These are phyloP conservation scores for Drosophila ambigua DNA, from an alignment of 1,140 invertebrate species.

Conservation along the genomic window DNA sequence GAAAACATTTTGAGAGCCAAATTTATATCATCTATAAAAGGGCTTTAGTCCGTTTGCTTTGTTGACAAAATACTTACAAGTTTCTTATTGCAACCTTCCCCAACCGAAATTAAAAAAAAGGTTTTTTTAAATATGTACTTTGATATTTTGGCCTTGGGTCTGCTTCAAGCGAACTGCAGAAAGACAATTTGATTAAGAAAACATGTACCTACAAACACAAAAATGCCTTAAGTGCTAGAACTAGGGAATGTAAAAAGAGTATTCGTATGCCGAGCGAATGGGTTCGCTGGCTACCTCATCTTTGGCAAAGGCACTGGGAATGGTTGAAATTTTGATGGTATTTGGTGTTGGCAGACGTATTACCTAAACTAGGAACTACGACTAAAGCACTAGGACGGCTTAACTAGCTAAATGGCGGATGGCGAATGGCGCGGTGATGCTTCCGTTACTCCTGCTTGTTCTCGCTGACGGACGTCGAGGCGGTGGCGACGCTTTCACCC, in stretches of 20 bases:
- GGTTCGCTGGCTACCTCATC: slow-evolving; percentile 48
- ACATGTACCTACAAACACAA: slow-evolving; percentile 34
- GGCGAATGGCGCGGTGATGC: neutral
- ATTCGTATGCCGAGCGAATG: slow-evolving; percentile 52
- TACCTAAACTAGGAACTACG: slow-evolving; percentile 59
- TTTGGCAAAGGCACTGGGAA: slow-evolving; percentile 67
- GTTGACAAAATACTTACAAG: no score
- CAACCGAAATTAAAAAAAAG: neutral
- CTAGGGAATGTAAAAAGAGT: slow-evolving; percentile 57
- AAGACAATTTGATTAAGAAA: slow-evolving; percentile 10
- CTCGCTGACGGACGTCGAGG: slow-evolving; percentile 54
- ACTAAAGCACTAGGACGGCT: slow-evolving; percentile 76
- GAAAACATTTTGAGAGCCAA: no score
- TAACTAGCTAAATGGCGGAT: slow-evolving; percentile 57
- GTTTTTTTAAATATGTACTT: slow-evolving; percentile 66
- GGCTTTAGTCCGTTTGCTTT: no score
- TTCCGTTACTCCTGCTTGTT: slow-evolving; percentile 45
- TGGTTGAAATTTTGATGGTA: slow-evolving; percentile 23
- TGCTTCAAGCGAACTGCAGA: neutral
- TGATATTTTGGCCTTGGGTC: slow-evolving; percentile 23
- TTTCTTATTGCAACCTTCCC: neutral
- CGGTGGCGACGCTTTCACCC: slow-evolving; percentile 59
- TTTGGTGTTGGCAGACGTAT: slow-evolving; percentile 7
- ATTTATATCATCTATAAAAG: no score
- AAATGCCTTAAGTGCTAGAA: slow-evolving; percentile 40